These are phyloP conservation scores for Ernsta delagoae DNA, from an alignment of 2,888 invertebrate species.

Conservation along the genomic window DNA sequence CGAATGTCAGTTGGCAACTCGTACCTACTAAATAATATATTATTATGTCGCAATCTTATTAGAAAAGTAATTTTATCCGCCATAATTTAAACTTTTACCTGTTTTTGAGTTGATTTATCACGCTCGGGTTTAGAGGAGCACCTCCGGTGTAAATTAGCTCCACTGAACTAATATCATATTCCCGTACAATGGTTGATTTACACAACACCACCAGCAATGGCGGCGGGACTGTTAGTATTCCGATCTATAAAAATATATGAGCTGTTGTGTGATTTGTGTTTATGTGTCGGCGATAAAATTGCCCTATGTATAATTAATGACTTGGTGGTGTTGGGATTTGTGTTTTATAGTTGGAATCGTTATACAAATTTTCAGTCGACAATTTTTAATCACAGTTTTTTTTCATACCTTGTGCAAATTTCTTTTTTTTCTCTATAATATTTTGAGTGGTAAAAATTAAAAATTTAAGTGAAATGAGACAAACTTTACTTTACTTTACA, in stretches of 20 bases:
- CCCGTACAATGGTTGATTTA: constrained; percentile 56
- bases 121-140: constrained; percentile 56
- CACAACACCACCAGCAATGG: constrained; percentile 59
- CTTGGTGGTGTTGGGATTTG: background rate
- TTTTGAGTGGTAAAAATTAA: no score
- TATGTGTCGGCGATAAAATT: constrained; percentile 15
- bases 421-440: no score
- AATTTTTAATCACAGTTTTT: no score
- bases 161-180: constrained; percentile 61
- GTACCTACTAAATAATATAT: no score
- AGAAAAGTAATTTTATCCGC: constrained; percentile 17
- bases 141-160: constrained; percentile 60
- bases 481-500: no score
- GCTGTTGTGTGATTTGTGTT: constrained; percentile 19
- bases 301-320: constrained; percentile 4
- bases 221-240: constrained; percentile 55
- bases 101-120: constrained; percentile 52
- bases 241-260: constrained; percentile 49
- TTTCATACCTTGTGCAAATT: no score
- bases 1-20: no score
- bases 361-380: no score
- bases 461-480: no score
- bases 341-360: background rate
- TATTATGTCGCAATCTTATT: constrained; percentile 11
- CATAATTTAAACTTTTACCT: constrained; percentile 49